A percentile compares a stretch with the other conserved stretches of the same genome.
These are phyloP conservation scores for Malaclemys terrapin DNA, from an alignment of 2,113 vertebrate species.

Conservation along the genomic window DNA sequence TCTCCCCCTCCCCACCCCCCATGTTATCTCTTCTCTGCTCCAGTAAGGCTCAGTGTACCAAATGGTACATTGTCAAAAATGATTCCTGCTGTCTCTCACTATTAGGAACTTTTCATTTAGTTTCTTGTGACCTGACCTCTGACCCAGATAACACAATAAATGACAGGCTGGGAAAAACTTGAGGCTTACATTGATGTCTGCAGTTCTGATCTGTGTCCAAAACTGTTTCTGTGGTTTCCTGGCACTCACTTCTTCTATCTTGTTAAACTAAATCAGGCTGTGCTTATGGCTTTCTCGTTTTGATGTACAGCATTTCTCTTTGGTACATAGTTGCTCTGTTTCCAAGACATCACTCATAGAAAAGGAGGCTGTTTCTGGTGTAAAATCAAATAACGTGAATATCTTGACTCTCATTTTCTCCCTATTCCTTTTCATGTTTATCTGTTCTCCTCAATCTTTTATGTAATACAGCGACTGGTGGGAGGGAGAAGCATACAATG, in stretches of 20 bases:
- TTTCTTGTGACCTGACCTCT: not conserved
- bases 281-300: not conserved
- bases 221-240: not conserved
- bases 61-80: not conserved
- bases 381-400: not conserved
- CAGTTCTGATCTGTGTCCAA: not conserved
- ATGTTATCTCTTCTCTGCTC: not conserved
- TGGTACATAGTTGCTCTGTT: not conserved
- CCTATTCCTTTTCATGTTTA: not conserved
- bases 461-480: not conserved
- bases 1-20: no score
- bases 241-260: not conserved
- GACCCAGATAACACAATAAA: not conserved
- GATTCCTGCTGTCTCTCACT: not conserved
- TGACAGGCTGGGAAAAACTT: not conserved
- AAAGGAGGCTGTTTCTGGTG: not conserved
- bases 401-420: not conserved
- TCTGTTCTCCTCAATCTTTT: conserved; percentile 11
- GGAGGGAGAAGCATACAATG: not conserved
- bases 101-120: not conserved
- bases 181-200: not conserved
- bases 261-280: not conserved
- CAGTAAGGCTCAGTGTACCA: not conserved
- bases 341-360: not conserved
- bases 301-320: not conserved